These are phyloP conservation scores for Emydura subglobosa DNA, from an alignment of 2,113 vertebrate species.

Conservation along the genomic window DNA sequence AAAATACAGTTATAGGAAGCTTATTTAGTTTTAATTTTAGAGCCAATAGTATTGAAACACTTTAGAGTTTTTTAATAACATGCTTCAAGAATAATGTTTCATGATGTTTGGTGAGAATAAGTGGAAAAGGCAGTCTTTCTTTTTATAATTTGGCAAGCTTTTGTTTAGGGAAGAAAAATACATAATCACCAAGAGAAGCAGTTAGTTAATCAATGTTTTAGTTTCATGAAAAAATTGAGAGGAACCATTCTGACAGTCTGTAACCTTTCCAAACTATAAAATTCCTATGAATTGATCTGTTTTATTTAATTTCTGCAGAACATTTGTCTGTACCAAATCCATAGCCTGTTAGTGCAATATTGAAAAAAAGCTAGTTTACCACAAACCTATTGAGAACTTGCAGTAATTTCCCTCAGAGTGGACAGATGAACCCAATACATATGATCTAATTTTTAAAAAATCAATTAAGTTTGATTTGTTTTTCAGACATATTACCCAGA, in stretches of 20 bases:
- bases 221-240: not conserved
- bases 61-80: not conserved
- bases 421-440: not conserved
- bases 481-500: not conserved
- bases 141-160: not conserved
- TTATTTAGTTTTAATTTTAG: not conserved
- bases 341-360: not conserved
- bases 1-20: not conserved
- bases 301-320: slow-evolving; percentile 13
- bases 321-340: not conserved
- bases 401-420: not conserved
- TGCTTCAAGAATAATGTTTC: not conserved
- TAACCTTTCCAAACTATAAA: not conserved
- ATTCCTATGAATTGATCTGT: not conserved
- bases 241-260: not conserved
- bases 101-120: not conserved
- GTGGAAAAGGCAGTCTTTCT: not conserved
- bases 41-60: not conserved
- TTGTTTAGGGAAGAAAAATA: not conserved
- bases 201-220: not conserved
- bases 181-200: not conserved
- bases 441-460: not conserved
- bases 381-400: not conserved
- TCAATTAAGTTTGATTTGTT: not conserved
- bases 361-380: not conserved